A percentile compares a stretch with the other conserved stretches of the same genome.
phyloP scores from a whole-genome alignment of 2,888 invertebrate genomes.

The Melanostoma mellinum region DNA sequence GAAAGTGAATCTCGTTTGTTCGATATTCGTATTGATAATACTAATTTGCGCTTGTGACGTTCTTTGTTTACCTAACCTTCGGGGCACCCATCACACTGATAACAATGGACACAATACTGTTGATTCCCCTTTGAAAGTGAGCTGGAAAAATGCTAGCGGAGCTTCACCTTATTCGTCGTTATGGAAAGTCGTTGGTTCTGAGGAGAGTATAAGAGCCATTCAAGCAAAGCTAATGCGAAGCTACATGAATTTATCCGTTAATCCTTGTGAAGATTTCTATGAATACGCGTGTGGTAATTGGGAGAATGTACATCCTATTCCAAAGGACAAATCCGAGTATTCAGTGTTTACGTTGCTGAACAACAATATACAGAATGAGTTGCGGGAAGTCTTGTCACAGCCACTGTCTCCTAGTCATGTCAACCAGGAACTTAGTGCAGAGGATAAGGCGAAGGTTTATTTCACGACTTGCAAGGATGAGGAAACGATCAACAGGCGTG shows the following conservation, averaged over 20 bases:
- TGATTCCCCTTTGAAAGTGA: conserved; percentile 16
- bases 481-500: conserved; percentile 54
- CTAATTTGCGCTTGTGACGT: conserved; percentile 26
- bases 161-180: conserved; percentile 51
- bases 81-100: not conserved
- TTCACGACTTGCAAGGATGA: conserved; percentile 59
- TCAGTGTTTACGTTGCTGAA: conserved; percentile 59
- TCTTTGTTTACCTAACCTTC: conserved; percentile 49
- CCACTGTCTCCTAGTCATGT: conserved; percentile 6
- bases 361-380: conserved; percentile 60
- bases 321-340: conserved; percentile 62
- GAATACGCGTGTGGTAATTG: conserved; percentile 72
- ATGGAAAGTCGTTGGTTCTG: conserved; percentile 56
- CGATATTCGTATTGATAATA: conserved; percentile 19
- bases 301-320: conserved; percentile 63
- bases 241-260: conserved; percentile 57
- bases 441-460: conserved; percentile 62
- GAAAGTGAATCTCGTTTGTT: conserved; percentile 37
- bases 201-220: conserved; percentile 51
- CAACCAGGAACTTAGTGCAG: conserved; percentile 54
- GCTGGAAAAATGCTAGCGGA: conserved; percentile 17
- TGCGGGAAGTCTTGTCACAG: conserved; percentile 52
- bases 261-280: conserved; percentile 72
- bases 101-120: conserved; percentile 14
- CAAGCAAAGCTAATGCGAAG: conserved; percentile 62